Evolutionary conservation across 2,888 invertebrate genomes (phyloP).

Genomic region (Chesias legatella): DNA sequence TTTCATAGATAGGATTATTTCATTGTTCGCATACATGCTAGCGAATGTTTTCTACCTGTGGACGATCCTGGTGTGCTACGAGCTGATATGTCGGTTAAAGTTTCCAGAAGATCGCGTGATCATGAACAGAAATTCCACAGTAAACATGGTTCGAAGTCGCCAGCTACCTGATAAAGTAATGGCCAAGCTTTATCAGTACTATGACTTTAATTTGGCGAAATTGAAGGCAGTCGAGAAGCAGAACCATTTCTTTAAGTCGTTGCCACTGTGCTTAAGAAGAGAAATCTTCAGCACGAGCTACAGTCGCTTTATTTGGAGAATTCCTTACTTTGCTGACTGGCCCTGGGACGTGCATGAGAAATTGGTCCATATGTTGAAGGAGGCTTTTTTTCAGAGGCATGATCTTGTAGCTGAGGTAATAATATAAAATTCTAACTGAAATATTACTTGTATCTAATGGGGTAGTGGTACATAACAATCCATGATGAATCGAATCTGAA

Average conservation of each 20-base stretch:
- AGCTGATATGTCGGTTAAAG: slow-evolving; percentile 23
- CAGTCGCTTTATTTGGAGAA: slow-evolving; percentile 22
- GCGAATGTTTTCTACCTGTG: slow-evolving; percentile 38
- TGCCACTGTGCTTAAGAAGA: slow-evolving; percentile 32
- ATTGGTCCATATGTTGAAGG: slow-evolving; percentile 28
- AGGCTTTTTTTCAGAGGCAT: slow-evolving; percentile 31
- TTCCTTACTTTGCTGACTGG: slow-evolving; percentile 41
- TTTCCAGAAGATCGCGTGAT: slow-evolving; percentile 25
- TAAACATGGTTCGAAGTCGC: slow-evolving; percentile 23
- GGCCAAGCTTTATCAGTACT: slow-evolving; percentile 29
- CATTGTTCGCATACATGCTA: slow-evolving; percentile 31
- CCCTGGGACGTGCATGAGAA: slow-evolving; percentile 29
- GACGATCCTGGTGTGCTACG: slow-evolving; percentile 34
- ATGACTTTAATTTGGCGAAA: slow-evolving; percentile 26
- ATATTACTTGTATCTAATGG: too few relatives aligned
- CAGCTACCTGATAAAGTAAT: slow-evolving; percentile 33
- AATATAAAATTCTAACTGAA: background rate
- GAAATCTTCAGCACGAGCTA: slow-evolving; percentile 30
- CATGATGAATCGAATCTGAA: too few relatives aligned
- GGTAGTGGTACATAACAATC: too few relatives aligned
- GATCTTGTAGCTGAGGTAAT: slow-evolving; percentile 37
- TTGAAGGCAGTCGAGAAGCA: slow-evolving; percentile 23
- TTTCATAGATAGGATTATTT: slow-evolving; percentile 30
- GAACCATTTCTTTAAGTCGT: slow-evolving; percentile 26
- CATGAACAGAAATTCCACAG: slow-evolving; percentile 12